Evolutionary conservation across 2,113 vertebrate species (phyloP).

Genomic region (Rhegmatorhina hoffmannsi): DNA sequence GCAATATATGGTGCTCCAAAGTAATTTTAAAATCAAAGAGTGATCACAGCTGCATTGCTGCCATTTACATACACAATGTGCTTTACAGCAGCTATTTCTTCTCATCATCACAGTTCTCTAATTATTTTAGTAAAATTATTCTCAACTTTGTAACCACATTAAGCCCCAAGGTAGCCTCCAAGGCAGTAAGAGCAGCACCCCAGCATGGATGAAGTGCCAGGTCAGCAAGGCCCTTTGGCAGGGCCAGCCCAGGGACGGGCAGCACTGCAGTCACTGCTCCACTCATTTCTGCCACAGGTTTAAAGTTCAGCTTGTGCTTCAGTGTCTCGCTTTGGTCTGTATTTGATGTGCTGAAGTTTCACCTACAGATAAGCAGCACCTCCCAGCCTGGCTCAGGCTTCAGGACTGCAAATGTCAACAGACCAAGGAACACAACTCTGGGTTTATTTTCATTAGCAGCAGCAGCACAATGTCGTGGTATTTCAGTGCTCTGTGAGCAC

Average conservation of each 20-base stretch:
- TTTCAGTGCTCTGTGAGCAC: not conserved
- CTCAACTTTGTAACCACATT: not conserved
- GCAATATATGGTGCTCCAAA: not conserved
- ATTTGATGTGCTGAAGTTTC: not conserved
- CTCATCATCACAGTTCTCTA: not conserved
- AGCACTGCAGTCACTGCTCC: accelerated
- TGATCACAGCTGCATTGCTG: not conserved
- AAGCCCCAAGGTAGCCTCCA: not conserved
- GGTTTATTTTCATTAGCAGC: slow-evolving; percentile 42
- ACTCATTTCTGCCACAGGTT: not conserved
- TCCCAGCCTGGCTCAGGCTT: not conserved
- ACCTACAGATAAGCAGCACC: not conserved
- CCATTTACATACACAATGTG: not conserved
- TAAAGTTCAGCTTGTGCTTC: not conserved
- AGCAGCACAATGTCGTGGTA: not conserved
- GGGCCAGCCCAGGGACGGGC: not conserved
- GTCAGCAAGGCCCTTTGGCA: not conserved
- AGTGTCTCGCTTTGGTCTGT: accelerated
- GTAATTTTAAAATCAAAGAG: not conserved
- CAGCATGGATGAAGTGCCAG: not conserved
- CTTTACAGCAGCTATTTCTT: not conserved
- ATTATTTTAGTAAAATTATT: not conserved
- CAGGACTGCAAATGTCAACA: not conserved
- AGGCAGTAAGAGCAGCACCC: slow-evolving; percentile 10
- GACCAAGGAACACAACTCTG: not conserved